A percentile compares a stretch with the other conserved stretches of the same genome.
phyloP scores from a whole-genome alignment of 2,797 vertebrate species.

The Bucorvus abyssinicus region DNA sequence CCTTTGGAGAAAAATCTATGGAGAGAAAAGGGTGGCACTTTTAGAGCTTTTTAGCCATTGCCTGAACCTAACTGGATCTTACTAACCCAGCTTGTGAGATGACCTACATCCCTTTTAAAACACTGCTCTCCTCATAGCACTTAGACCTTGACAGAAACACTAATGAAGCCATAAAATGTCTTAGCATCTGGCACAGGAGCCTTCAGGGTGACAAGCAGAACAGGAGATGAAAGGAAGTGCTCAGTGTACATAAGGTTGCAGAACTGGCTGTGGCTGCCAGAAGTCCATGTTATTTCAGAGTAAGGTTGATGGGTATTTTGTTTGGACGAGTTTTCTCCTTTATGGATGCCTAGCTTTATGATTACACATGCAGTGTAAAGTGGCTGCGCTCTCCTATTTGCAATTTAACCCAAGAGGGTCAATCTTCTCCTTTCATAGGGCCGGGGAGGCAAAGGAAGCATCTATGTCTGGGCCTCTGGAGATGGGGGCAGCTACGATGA shows the following conservation, averaged over 20 bases:
- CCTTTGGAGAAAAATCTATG: background rate
- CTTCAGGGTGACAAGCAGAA: background rate
- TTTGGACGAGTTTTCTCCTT: background rate
- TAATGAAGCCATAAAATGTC: background rate
- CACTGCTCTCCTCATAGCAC: background rate
- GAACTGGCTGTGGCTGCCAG: background rate
- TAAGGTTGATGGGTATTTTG: background rate
- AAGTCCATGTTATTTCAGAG: background rate
- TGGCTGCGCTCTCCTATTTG: background rate
- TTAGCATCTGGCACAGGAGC: background rate
- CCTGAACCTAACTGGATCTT: background rate
- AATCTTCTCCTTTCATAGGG: constrained; percentile 75
- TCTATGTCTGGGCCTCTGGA: constrained; percentile 98
- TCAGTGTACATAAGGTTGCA: background rate
- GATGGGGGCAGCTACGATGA: constrained; percentile 98
- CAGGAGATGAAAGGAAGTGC: constrained; percentile 18
- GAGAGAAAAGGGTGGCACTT: background rate
- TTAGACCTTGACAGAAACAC: background rate
- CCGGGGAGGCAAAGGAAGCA: constrained; percentile 94
- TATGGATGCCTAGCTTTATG: background rate
- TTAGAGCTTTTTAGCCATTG: background rate
- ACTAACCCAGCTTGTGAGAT: background rate
- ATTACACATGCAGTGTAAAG: background rate
- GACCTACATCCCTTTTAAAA: background rate
- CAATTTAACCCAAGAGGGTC: background rate